These are phyloP conservation scores for Clivina fossor DNA, from an alignment of 2,888 invertebrate genomes.

Conservation along the genomic window DNA sequence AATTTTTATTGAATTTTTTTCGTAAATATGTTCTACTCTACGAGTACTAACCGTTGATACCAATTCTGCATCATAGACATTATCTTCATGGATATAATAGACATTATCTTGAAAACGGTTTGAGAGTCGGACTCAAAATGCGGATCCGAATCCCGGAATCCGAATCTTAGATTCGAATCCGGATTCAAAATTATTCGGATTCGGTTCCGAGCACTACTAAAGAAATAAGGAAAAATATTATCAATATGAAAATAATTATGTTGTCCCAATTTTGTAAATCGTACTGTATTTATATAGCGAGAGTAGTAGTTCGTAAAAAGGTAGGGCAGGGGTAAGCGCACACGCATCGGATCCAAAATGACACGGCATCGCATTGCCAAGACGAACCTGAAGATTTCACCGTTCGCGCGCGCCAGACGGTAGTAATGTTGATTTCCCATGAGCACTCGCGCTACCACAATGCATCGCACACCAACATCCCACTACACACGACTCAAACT, in stretches of 20 bases:
- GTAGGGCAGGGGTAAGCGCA: conserved; percentile 1
- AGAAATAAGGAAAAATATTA: conserved; percentile 5
- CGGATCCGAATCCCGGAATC: too few species aligned
- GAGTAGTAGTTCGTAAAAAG: neutral
- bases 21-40: too few species aligned
- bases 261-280: conserved; percentile 11
- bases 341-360: neutral
- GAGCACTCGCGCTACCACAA: conserved; percentile 45
- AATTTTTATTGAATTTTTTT: too few species aligned
- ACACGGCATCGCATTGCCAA: neutral
- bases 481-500: conserved; percentile 25
- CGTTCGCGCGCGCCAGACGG: conserved; percentile 38
- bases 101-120: too few species aligned
- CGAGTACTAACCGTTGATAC: too few species aligned
- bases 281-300: too few species aligned
- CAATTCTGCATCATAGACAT: too few species aligned
- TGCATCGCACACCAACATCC: conserved; percentile 40
- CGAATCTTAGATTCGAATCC: too few species aligned
- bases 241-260: neutral
- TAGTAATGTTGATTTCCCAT: conserved; percentile 46
- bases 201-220: too few species aligned
- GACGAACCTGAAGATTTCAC: conserved; percentile 28
- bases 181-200: too few species aligned
- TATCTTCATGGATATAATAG: too few species aligned
- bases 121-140: too few species aligned